Evolutionary conservation across 2,113 vertebrate species (phyloP).

Genomic region (Gallinago media): DNA sequence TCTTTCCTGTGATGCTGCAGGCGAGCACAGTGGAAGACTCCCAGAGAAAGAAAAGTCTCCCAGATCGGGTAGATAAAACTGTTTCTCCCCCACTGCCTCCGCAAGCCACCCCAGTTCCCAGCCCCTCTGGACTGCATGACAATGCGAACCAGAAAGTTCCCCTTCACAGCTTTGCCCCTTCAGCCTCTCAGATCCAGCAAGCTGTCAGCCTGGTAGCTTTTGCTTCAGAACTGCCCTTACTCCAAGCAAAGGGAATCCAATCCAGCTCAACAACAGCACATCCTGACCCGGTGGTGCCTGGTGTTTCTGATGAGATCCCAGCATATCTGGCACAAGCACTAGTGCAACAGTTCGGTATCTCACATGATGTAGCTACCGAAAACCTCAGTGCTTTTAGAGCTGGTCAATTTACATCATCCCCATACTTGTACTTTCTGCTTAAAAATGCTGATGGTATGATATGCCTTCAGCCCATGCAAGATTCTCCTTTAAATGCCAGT

Average conservation of each 20-base stretch:
- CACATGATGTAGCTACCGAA: background rate
- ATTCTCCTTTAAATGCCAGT: background rate
- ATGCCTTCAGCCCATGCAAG: constrained; percentile 41
- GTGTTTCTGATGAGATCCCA: background rate
- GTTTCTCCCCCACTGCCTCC: background rate
- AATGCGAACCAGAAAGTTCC: background rate
- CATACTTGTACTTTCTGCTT: background rate
- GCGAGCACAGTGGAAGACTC: background rate
- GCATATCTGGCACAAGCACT: background rate
- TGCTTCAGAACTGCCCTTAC: background rate
- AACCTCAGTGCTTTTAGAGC: background rate
- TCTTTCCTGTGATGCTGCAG: background rate
- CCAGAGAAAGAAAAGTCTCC: background rate
- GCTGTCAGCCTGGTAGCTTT: background rate
- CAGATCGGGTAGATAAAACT: background rate
- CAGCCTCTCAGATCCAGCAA: background rate
- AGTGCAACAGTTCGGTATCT: rapidly evolving
- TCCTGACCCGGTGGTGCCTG: rapidly evolving
- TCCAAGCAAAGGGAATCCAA: background rate
- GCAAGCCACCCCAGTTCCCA: background rate
- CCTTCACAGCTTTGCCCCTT: background rate
- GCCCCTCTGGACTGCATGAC: background rate
- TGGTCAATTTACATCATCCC: background rate
- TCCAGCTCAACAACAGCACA: background rate
- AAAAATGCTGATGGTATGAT: background rate